These are phyloP conservation scores for Athalia circularis DNA, from an alignment of 2,888 invertebrate species.

Conservation along the genomic window DNA sequence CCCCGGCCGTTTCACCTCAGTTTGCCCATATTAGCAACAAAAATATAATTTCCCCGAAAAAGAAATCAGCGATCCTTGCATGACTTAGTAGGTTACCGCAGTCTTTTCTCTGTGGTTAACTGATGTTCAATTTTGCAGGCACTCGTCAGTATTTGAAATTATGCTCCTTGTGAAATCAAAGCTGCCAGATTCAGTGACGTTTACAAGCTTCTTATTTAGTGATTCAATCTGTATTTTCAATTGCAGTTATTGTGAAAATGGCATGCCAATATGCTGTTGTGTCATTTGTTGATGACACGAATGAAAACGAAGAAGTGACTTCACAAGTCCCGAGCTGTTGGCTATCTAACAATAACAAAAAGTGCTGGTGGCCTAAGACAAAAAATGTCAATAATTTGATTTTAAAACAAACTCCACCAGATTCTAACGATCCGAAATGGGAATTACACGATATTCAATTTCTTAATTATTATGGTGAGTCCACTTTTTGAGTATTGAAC, in stretches of 20 bases:
- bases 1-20: too few species aligned
- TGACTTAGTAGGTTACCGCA: too few species aligned
- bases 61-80: too few species aligned
- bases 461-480: slow-evolving; percentile 1
- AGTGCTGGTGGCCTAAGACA: slow-evolving; percentile 1
- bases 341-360: not conserved
- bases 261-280: not conserved
- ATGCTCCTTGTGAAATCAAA: too few species aligned
- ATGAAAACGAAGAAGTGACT: not conserved
- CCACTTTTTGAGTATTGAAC: not conserved
- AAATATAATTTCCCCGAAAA: too few species aligned
- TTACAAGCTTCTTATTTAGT: too few species aligned
- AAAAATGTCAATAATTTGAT: not conserved
- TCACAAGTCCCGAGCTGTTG: slow-evolving; percentile 5
- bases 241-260: not conserved
- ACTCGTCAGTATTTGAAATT: too few species aligned
- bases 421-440: not conserved
- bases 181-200: too few species aligned
- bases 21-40: too few species aligned
- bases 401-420: not conserved
- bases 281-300: not conserved
- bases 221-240: too few species aligned
- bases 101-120: too few species aligned
- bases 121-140: too few species aligned
- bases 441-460: slow-evolving; percentile 5